These are phyloP conservation scores for Aphidius ervi DNA, from an alignment of 1,140 invertebrate species.

Conservation along the genomic window DNA sequence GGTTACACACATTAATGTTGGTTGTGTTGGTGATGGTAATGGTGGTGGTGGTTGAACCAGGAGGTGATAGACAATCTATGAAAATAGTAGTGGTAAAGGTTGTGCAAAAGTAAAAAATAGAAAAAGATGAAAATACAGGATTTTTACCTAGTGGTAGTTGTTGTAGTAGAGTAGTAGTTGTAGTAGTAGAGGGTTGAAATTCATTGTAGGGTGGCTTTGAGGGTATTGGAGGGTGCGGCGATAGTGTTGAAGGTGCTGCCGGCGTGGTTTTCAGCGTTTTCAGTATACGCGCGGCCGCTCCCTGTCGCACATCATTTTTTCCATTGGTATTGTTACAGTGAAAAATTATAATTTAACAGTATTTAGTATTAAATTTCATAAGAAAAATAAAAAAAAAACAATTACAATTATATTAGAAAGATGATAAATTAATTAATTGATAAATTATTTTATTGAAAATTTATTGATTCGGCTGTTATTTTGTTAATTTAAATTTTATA, in stretches of 20 bases:
- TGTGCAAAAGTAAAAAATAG: not conserved
- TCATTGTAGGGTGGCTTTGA: conserved; percentile 32
- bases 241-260: conserved; percentile 14
- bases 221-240: conserved; percentile 25
- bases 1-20: conserved; percentile 10
- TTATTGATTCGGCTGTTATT: too few species aligned
- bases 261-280: conserved; percentile 39
- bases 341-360: not conserved
- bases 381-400: too few species aligned
- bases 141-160: not conserved
- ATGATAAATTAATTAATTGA: too few species aligned
- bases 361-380: too few species aligned
- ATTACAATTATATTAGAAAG: too few species aligned
- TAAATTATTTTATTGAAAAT: too few species aligned
- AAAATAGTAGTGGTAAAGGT: not conserved
- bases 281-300: conserved; percentile 51
- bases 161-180: conserved; percentile 15
- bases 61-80: conserved; percentile 17
- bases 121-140: conserved; percentile 16
- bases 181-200: conserved; percentile 19
- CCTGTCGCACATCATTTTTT: conserved; percentile 41
- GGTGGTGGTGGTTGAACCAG: conserved; percentile 22
- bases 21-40: too few species aligned
- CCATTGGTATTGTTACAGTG: not conserved
- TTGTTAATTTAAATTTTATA: too few species aligned